Evolutionary conservation across 2,888 invertebrate species (phyloP).

Genomic region (Temnothorax rugatulus): DNA sequence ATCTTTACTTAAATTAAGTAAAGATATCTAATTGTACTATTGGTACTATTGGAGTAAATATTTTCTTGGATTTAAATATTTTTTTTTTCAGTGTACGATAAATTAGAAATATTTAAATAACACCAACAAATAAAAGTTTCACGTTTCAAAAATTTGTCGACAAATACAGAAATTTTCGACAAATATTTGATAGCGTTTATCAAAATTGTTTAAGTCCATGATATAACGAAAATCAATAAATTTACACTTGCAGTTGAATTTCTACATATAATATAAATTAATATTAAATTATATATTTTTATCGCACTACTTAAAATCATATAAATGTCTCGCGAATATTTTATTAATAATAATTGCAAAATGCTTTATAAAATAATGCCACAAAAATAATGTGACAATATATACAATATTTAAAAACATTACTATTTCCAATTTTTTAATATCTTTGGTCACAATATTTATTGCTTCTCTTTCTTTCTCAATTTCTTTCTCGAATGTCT

Average conservation of each 20-base stretch:
- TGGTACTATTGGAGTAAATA: too few species aligned
- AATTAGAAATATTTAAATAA: not conserved
- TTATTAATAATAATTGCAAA: not conserved
- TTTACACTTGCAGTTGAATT: not conserved
- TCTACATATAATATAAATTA: not conserved
- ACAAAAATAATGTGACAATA: not conserved
- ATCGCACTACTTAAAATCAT: not conserved
- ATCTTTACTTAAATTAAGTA: too few species aligned
- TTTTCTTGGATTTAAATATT: too few species aligned
- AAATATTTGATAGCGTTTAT: not conserved
- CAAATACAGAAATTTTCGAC: not conserved
- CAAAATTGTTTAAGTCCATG: not conserved
- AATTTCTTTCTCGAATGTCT: not conserved
- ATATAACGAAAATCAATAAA: not conserved
- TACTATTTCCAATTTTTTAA: not conserved
- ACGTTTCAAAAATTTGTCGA: not conserved
- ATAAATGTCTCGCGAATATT: not conserved
- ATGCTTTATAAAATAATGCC: too few species aligned
- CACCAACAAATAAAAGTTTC: not conserved
- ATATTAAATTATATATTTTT: conserved; percentile 10
- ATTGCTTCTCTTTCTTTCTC: not conserved
- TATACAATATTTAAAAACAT: not conserved
- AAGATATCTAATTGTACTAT: too few species aligned
- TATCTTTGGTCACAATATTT: not conserved
- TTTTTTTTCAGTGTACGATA: too few species aligned